Base-by-base conservation (phyloP, 2,797 vertebrate genomes). In the Prunella strophiata region DNA sequence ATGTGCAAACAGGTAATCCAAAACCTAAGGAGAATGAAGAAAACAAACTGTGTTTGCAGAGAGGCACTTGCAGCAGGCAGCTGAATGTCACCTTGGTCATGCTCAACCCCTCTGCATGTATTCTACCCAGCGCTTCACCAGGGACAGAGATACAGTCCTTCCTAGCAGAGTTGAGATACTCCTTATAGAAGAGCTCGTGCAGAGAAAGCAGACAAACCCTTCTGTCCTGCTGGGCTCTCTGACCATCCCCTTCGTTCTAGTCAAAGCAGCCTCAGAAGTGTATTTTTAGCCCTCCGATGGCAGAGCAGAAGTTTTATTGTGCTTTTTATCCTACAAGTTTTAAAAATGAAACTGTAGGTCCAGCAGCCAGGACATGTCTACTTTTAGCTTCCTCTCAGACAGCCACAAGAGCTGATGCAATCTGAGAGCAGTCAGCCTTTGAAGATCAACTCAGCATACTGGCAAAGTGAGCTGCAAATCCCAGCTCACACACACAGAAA, bases 1-100 rank as follows among this genome's bases (percentile, higher is more conserved):
- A 8, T 99, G 98, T 95, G 98, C 98, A 97, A 99, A 99, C 91
- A 99, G 97, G 97, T 99, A 99, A 95, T 99, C 99, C 95, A 99
- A 98, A 84, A 99, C 99, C 99, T 99, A 97, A 13, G 63, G 88
- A 76, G 25, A 82, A 67, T 7, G 45, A 90, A 79, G 92, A 78
- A 75, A 59, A 82, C 27, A 50, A 85, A 21, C 20, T 50, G 50
- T 66, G 47, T 50, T 82, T 52, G 40, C 34, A 45, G 13, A 18
- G 10, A 14, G 16, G 43, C 34, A 34, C 30, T 50, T 2, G 3
- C 38, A 78, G 61, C 12, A 5, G 0, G 0, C 0, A 2, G 20
- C 3, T 62, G 11, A 63, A 40, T 7, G 16, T 14, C 30, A 25
- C 3, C 23, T 51, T 55, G 25, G 45, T n/a, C 11, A 1, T 0